phyloP scores from a whole-genome alignment of 1,140 invertebrate species.

The Meloidogyne floridensis region DNA sequence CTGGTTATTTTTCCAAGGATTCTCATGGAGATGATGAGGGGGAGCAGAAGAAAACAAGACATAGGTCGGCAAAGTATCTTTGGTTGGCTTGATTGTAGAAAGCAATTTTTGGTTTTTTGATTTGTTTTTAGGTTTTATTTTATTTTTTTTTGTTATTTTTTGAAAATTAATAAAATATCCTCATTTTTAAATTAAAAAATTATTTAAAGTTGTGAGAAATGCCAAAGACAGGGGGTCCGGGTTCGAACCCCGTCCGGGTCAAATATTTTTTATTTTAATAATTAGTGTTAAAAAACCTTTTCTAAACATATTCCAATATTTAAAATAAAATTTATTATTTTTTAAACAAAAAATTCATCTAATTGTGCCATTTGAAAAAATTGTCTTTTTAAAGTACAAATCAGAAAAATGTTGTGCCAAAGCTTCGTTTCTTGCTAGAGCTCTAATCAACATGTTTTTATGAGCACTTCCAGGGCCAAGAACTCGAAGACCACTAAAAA shows the following conservation, averaged over 20 bases:
- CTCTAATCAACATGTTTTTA: conserved; percentile 28
- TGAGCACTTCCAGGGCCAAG: conserved; percentile 37
- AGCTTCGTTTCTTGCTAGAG: conserved; percentile 25
- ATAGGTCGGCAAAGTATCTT: conserved; percentile 29
- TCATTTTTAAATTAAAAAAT: too few species aligned
- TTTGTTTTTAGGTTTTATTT: not conserved
- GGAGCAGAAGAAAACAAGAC: not conserved
- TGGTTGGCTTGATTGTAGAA: conserved; percentile 26
- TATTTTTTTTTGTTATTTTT: too few species aligned
- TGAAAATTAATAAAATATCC: too few species aligned
- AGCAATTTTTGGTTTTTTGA: not conserved
- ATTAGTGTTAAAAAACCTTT: too few species aligned
- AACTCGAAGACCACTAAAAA: conserved; percentile 36
- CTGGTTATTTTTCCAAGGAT: conserved; percentile 16
- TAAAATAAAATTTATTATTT: too few species aligned
- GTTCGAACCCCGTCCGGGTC: too few species aligned
- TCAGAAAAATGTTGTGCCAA: conserved; percentile 31
- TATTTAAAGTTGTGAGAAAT: too few species aligned
- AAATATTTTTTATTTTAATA: too few species aligned
- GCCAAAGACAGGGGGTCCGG: too few species aligned
- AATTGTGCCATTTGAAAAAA: conserved; percentile 22
- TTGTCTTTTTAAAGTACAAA: conserved; percentile 15
- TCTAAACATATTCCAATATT: too few species aligned
- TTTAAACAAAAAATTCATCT: not conserved
- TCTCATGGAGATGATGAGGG: not conserved